Evolutionary conservation across 1,140 invertebrate species (phyloP), one percentile per base, ranked within the genome.

Genomic region (Hypothenemus hampei): DNA sequence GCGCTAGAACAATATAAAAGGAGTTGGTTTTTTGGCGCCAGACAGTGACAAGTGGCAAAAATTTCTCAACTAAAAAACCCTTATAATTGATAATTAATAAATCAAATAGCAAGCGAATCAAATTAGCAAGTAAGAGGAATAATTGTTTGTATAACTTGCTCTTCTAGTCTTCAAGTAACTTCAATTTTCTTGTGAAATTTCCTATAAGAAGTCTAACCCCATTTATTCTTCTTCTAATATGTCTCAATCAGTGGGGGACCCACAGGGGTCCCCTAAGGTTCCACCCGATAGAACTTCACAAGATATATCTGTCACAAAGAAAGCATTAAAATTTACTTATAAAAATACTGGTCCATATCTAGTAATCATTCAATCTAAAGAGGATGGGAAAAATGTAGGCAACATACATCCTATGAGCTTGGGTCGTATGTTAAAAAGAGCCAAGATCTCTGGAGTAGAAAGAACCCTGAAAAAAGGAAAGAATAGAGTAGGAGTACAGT

Each of bases 401-500:
- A 41, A 41, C 13, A 7, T 41, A 6, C 15, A 41, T 13, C 39
- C 39, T 6, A 41, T 41, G 39, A 13, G 4, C 6, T 7, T 41
- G 4, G 39, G 39, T 20, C 4, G 39, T 4, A 16, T 41, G 39
- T 13, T 41, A 19, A 41, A 13, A 19, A 4, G 4, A 16, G 6
- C 6, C 13, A 20, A 20, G 6, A 20, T 41, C 4, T 6, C 6
- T 19, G 39, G 43, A n/a, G 43, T 26, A 10, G 22, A 24, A 26
- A 52, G 43, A 10, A 31, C 35, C n/a, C 19, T 22, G 13, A 6
- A 22, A 20, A 52, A 52, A 31, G 39, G 49, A 18, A 41, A 19
- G 24, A 52, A 52, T 13, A 24, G 37, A 18, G 39, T 52, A 52
- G 49, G 49, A 18, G 24, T 52, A 21, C 8, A 23, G 3, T 43